Base-by-base conservation (phyloP, 2,797 vertebrate genomes). In the Gephyroberyx darwinii region DNA sequence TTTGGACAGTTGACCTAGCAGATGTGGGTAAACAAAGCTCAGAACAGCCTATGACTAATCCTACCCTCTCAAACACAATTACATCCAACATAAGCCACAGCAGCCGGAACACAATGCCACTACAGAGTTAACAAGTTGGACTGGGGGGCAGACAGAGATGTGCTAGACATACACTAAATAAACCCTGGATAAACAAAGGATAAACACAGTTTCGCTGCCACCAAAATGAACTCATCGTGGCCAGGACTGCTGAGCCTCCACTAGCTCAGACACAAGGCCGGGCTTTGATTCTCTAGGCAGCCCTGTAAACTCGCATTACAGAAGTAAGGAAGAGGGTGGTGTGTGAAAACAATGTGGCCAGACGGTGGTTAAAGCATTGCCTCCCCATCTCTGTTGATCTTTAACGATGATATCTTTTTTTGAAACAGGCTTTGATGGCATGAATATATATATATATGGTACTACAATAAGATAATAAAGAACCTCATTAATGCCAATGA, bases 121-220 rank as follows among this genome's bases (percentile, higher is more conserved):
- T 72, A 62, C 81, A 75, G 65, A 75, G 53, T 45, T 9, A 26
- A 35, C 14, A 52, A 69, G 69, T 37, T 31, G 19, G 22, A 39
- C 37, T 16, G n/a, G 47, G 45, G 55, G 35, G 60, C 52, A 1
- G 75, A 37, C 57, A 70, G 65, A 74, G 54, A 75, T 68, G 66
- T 79, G 61, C 74, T 65, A 78, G 63, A 81, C 74, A 39, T 51
- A 67, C 77, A 76, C 63, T 69, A 82, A 83, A 72, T 81, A 84
- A 90, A 81, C 67, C 59, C 43, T 53, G 71, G 71, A 82, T 83
- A 69, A 87, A 88, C 22, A 22, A 55, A 80, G 77, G 22, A 62
- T 79, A 88, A 89, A 89, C 81, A 80, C 8, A 8, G 75, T 80
- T 81, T 87, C 76, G 63, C 43, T 67, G 62, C 72, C 81, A 77